Evolutionary conservation across 2,113 vertebrate species (phyloP), one percentile per base, ranked within the genome.

Genomic region (Myiozetetes cayanensis): DNA sequence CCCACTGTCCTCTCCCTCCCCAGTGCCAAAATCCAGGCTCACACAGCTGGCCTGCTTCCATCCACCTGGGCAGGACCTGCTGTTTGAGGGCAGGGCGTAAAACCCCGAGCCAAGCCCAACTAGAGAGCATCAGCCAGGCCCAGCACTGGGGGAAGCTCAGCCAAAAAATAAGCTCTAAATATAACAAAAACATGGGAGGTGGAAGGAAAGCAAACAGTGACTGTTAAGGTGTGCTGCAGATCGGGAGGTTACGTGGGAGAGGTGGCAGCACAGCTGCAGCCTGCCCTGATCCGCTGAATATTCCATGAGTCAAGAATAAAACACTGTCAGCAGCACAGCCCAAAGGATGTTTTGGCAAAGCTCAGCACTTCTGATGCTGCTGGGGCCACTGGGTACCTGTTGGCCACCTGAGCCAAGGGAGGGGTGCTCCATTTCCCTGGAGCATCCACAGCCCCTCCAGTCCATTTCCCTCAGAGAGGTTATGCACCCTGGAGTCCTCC

Each of bases 131-230:
- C 20, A 74, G 39, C 77, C 78, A 82, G 52, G 16, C 70, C 81
- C 39, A 16, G 9, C 37, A 17, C 21, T 0, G 63, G 59, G 56
- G 72, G 47, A 91, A 91, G 68, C 75, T 56, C 52, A 23, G 87
- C 92, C 72, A 81, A 88, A 50, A 96, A 90, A 31, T 1, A 65
- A 85, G 61, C 49, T 90, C 47, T 88, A 90, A 94, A 86, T 77
- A 61, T 17, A 96, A 81, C 15, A n/a, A 49, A 59, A 85, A 53
- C 20, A 50, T 0, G 2, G 21, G 16, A 56, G 27, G 43, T 55
- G 55, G 83, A 84, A 78, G 55, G 83, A 84, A 78, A 86, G 83
- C 52, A 88, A 92, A 55, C n/a, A 71, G 88, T 2, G 72, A 33
- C 63, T 62, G 61, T 12, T 35, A 6, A 90, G 86, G 89, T 89